Evolutionary conservation across 2,797 vertebrate genomes (phyloP).

Genomic region (Scarus forsteni): DNA sequence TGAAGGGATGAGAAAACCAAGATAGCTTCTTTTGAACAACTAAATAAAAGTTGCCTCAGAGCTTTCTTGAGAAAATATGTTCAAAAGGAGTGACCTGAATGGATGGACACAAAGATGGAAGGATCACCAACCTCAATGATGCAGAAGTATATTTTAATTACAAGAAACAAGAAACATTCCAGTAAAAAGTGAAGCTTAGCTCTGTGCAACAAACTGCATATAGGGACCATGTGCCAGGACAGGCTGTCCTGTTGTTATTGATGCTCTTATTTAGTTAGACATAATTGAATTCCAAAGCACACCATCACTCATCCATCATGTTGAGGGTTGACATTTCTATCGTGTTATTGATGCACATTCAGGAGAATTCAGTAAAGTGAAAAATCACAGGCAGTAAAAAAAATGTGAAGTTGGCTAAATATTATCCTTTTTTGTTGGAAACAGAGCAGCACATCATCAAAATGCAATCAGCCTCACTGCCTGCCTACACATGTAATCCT

Average conservation of each 20-base stretch:
- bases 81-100: no score
- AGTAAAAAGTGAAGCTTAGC: slow-evolving; percentile 46
- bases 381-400: slow-evolving; percentile 17
- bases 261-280: slow-evolving; percentile 71
- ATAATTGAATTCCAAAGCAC: slow-evolving; percentile 74
- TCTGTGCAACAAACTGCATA: slow-evolving; percentile 27
- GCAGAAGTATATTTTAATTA: no score
- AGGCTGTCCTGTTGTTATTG: slow-evolving; percentile 71
- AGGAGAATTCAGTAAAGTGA: slow-evolving; percentile 45
- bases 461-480: slow-evolving; percentile 34
- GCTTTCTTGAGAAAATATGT: no score
- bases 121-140: no score
- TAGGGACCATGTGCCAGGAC: slow-evolving; percentile 58
- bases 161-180: no score
- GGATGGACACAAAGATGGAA: no score
- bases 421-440: slow-evolving; percentile 1
- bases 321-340: slow-evolving; percentile 70
- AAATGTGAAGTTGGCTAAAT: slow-evolving; percentile 25
- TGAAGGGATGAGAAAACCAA: no score
- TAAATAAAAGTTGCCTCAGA: no score
- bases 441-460: slow-evolving; percentile 5
- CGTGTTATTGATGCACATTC: slow-evolving; percentile 63
- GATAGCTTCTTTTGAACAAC: no score
- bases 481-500: slow-evolving; percentile 52
- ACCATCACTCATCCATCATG: slow-evolving; percentile 75